Percentiles rank a stretch among this genome's conserved stretches.
Evolutionary conservation across 2,113 vertebrate genomes (phyloP).

Genomic region (Paratilapia polleni): DNA sequence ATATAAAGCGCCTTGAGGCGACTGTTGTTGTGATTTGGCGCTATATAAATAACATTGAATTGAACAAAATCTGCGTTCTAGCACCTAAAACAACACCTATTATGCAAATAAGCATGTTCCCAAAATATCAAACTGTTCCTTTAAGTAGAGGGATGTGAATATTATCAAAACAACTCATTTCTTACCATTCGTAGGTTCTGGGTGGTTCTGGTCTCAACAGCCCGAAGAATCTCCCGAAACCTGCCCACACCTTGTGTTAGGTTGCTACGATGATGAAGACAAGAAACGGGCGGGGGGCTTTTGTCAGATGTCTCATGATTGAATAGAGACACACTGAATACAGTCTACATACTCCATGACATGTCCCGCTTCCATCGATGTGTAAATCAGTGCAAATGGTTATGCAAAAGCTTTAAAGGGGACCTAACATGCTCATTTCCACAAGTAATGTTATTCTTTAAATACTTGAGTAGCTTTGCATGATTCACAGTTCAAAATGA

Average conservation of each 20-base stretch:
- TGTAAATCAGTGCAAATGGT: neutral
- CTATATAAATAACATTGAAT: too few relatives aligned
- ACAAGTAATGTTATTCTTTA: neutral
- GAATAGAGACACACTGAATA: too few relatives aligned
- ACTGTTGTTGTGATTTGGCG: too few relatives aligned
- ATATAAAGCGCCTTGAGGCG: too few relatives aligned
- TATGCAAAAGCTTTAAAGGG: neutral
- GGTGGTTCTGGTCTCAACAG: slow-evolving; percentile 95
- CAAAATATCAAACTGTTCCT: neutral
- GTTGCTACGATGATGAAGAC: slow-evolving; percentile 81
- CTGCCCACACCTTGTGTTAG: slow-evolving; percentile 94
- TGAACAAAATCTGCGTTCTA: neutral
- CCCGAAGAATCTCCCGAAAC: slow-evolving; percentile 95
- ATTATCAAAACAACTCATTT: neutral
- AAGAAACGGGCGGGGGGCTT: too few relatives aligned
- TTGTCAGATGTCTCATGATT: neutral
- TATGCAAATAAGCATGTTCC: neutral
- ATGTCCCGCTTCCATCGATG: neutral
- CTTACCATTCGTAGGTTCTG: slow-evolving; percentile 98
- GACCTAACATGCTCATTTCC: neutral
- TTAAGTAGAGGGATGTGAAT: neutral
- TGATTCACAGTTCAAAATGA: neutral
- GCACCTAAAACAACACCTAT: neutral
- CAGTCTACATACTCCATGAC: neutral
- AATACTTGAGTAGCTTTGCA: neutral